Conservation (phyloP, 2,888 invertebrate genomes). For the Meteorus colon region DNA sequence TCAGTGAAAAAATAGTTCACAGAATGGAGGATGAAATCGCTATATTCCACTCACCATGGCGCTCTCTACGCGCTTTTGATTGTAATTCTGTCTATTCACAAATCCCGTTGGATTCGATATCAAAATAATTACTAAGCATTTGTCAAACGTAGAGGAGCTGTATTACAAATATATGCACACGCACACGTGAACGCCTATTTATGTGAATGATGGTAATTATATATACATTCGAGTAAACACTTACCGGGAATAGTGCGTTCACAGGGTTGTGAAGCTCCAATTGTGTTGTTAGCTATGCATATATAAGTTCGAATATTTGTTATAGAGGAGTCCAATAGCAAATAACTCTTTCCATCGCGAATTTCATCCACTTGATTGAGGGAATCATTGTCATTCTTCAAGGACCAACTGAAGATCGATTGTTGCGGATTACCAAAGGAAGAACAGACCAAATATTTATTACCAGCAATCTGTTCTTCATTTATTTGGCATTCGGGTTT, state of each 20-base stretch:
- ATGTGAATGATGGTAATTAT: neutral
- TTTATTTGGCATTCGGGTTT: constrained; percentile 89
- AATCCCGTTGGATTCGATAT: constrained; percentile 11
- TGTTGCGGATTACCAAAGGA: constrained; percentile 87
- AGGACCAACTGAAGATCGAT: constrained; percentile 87
- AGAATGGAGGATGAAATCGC: constrained; percentile 31
- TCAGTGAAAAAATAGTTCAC: constrained; percentile 6
- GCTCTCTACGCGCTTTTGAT: constrained; percentile 54
- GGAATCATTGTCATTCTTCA: constrained; percentile 89
- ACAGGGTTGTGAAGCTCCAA: constrained; percentile 79
- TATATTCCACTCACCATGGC: constrained; percentile 50
- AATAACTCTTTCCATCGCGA: constrained; percentile 76
- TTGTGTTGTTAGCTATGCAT: constrained; percentile 89
- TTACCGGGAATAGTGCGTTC: constrained; percentile 76
- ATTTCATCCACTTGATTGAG: constrained; percentile 78
- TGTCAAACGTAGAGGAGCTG: too few species aligned
- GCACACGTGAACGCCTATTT: neutral
- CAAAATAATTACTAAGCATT: neutral
- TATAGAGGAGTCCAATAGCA: constrained; percentile 78
- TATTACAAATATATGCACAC: neutral
- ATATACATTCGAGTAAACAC: neutral
- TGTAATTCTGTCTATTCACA: constrained; percentile 36
- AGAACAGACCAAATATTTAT: constrained; percentile 86
- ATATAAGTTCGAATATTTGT: constrained; percentile 85
- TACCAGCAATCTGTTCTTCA: constrained; percentile 82